phyloP scores from a whole-genome alignment of 2,113 vertebrate species.

The Cichladusa arquata region DNA sequence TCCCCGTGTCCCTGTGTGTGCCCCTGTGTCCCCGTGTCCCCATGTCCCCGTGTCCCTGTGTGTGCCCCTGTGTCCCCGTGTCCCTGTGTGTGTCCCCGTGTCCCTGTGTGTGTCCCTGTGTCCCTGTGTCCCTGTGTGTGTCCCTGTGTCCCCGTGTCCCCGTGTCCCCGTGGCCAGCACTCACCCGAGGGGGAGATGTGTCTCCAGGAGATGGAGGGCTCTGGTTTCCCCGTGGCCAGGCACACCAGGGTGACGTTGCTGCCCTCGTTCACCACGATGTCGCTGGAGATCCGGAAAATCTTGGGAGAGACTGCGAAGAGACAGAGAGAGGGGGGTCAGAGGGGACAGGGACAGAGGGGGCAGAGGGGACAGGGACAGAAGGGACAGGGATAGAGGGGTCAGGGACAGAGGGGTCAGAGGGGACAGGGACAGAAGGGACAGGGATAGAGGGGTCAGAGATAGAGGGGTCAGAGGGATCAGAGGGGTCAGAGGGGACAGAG shows the following conservation, averaged over 20 bases:
- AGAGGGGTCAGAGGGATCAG: not conserved
- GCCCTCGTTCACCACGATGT: conserved; percentile 93
- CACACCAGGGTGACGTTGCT: conserved; percentile 94
- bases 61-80: too few relatives aligned
- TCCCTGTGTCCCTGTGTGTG: too few relatives aligned
- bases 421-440: too few relatives aligned
- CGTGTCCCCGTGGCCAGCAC: not conserved
- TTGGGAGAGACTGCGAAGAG: conserved; percentile 89
- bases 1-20: too few relatives aligned
- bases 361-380: too few relatives aligned
- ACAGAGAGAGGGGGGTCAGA: not conserved
- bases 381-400: not conserved
- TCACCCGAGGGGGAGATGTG: conserved; percentile 94
- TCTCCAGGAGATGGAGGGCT: conserved; percentile 95
- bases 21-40: too few relatives aligned
- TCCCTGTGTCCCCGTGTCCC: too few relatives aligned
- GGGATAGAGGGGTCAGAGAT: not conserved
- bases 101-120: too few relatives aligned
- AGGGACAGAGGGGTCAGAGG: too few relatives aligned
- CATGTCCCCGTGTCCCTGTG: too few relatives aligned
- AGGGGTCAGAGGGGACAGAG: too few relatives aligned
- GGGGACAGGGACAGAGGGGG: not conserved
- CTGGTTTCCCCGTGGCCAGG: conserved; percentile 93
- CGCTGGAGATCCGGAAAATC: conserved; percentile 92
- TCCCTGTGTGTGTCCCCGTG: too few relatives aligned